A percentile compares a stretch with the other conserved stretches of the same genome.
These are phyloP conservation scores for Calliopsis andreniformis DNA, from an alignment of 1,140 invertebrate genomes.

Conservation along the genomic window DNA sequence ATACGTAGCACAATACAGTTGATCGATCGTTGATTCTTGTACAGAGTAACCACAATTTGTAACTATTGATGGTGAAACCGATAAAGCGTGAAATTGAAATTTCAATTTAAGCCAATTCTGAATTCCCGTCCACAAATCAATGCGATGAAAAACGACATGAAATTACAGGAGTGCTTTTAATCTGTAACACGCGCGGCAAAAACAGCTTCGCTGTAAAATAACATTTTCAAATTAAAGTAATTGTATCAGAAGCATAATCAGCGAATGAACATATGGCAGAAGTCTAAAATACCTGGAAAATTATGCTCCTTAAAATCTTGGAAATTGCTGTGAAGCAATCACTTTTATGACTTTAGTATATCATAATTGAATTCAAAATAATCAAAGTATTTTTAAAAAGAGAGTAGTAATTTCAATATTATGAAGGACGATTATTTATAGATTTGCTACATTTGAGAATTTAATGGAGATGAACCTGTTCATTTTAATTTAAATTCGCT, in stretches of 20 bases:
- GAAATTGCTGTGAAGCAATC: neutral
- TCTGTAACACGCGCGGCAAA: neutral
- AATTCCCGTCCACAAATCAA: neutral
- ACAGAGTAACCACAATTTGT: neutral
- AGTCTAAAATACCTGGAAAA: neutral
- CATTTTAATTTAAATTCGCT: too few relatives aligned
- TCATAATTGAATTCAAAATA: too few relatives aligned
- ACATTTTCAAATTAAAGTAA: neutral
- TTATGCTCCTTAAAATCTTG: neutral
- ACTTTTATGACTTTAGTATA: too few relatives aligned
- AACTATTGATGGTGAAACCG: slow-evolving; percentile 10
- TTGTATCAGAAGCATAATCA: neutral
- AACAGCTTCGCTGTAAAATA: neutral
- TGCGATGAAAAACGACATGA: neutral
- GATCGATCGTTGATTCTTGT: slow-evolving; percentile 19
- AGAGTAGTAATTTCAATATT: too few relatives aligned
- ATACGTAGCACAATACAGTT: slow-evolving; percentile 11
- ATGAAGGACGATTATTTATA: too few relatives aligned
- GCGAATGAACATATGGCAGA: neutral
- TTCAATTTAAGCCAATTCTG: neutral
- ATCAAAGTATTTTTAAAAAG: too few relatives aligned
- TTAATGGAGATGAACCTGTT: neutral
- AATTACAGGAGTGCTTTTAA: neutral
- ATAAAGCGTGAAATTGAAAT: slow-evolving; percentile 47
- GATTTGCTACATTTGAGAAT: too few relatives aligned